Base-by-base conservation (phyloP, 2,888 invertebrate genomes). In the Corbicula japonica region DNA sequence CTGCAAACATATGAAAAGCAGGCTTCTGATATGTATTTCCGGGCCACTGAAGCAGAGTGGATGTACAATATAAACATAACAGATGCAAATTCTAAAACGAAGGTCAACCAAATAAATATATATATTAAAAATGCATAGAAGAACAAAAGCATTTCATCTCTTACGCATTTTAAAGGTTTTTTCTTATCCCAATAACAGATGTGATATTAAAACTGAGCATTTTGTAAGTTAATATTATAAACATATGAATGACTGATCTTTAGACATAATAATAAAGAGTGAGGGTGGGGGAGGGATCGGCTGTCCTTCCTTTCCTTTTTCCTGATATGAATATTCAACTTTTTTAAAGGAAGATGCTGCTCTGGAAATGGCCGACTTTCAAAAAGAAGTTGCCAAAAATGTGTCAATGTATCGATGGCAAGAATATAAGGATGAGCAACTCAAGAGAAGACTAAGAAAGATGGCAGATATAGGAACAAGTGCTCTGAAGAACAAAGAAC, bases 401-500 rank as follows among this genome's bases (percentile, higher is more conserved):
- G 96, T 97, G 0, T 96, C 96, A 44, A 95, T 95, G 91, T 97
- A 96, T 93, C 95, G 96, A 61, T 86, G 82, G 82, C 52, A 62
- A 38, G 38, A 71, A 8, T 82, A 76, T 54, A 75, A 72, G 34
- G 75, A 85, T 46, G 54, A 68, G 6, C 28, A 41, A 6, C 88
- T 97, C 0, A 95, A 95, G 81, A 95, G 98, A 72, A 96, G 97
- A 94, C 97, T 98, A 91, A 95, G 95, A 89, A 95, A 95, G 77
- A 94, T 96, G 75, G 95, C 96, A 0, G 95, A 96, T 73, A 94
- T 97, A 3, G 97, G 97, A 0, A 94, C 95, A 1, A 95, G 96
- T 0, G 97, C 96, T 0, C 93, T 98, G 23, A 96, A 96, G 23
- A 83, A 90, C 50, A 76, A 86, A 60, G 72, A 74, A 1, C 86